Evolutionary conservation across 2,797 vertebrate genomes (phyloP), one percentile per base, ranked within the genome.

Genomic region (Melanotaenia parkinsoni): DNA sequence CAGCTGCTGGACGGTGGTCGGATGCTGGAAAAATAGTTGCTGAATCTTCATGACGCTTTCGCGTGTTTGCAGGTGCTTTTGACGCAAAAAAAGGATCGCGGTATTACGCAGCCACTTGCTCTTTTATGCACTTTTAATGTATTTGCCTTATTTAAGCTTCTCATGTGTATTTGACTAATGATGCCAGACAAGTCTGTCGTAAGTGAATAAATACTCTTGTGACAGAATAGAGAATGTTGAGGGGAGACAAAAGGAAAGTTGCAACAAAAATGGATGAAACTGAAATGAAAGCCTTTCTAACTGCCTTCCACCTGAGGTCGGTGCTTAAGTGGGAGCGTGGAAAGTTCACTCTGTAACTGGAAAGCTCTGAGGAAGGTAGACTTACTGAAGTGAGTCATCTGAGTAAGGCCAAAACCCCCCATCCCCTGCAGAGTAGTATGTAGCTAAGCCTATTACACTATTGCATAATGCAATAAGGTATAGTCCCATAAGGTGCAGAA

Each of bases 361-460:
- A 71, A 81, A 80, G 86, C 85, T 89, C 80, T 14, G 35, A 82
- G 84, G 77, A 78, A 76, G 66, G 76, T 47, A 86, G 82, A 79
- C 80, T 89, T 89, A 90, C 86, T 88, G 72, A 88, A 87, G 73
- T 86, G 86, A 91, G 85, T 91, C 90, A 88, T 86, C 81, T 59
- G 77, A 81, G 65, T 70, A 54, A 35, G 58, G 63, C 82, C 82
- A 67, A 85, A 78, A 73, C 69, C 71, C 72, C 40, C 63, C 82
- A 67, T 74, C 77, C 58, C 81, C 74, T 75, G 71, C 82, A 79
- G 74, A 77, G 71, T 24, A 67, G 69, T 72, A 77, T 59, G 72
- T 10, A 65, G 77, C 76, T 90, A 88, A 91, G 86, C 88, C 89
- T 84, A 89, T 90, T 90, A 88, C 61, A 63, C 32, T 45, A 70